phyloP scores from a whole-genome alignment of 2,888 invertebrate species.

The Dermolepida albohirtum region DNA sequence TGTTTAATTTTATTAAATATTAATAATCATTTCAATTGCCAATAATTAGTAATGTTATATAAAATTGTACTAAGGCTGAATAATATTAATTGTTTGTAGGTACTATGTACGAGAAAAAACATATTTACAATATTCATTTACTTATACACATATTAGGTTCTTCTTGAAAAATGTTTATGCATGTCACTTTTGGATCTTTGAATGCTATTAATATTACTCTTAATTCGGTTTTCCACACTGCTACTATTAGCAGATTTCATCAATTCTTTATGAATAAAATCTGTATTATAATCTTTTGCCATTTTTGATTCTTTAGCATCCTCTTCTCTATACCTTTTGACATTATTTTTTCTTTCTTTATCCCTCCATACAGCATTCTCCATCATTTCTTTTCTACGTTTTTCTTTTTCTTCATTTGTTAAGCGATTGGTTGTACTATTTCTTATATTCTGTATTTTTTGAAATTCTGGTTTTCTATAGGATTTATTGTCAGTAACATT shows the following conservation, averaged over 20 bases:
- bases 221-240: conserved; percentile 86
- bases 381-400: conserved; percentile 83
- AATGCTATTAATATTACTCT: conserved; percentile 89
- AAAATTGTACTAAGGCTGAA: too few species aligned
- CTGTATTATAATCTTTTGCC: conserved; percentile 66
- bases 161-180: conserved; percentile 83
- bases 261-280: conserved; percentile 73
- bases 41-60: too few species aligned
- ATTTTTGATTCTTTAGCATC: conserved; percentile 66
- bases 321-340: conserved; percentile 73
- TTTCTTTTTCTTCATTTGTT: conserved; percentile 76
- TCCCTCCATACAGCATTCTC: conserved; percentile 81
- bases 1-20: too few species aligned
- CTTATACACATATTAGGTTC: conserved; percentile 44
- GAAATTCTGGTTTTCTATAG: conserved; percentile 44
- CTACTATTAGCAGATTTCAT: conserved; percentile 73
- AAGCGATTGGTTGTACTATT: conserved; percentile 58
- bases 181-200: conserved; percentile 84
- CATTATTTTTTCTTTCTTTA: conserved; percentile 73
- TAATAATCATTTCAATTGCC: too few species aligned
- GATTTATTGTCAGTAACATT: conserved; percentile 45
- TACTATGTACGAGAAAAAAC: too few species aligned
- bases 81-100: too few species aligned
- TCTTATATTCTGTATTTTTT: conserved; percentile 1
- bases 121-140: too few species aligned